Evolutionary conservation across 2,888 invertebrate genomes (phyloP), one percentile per base, ranked within the genome.

Genomic region (Hydropsyche betteni): DNA sequence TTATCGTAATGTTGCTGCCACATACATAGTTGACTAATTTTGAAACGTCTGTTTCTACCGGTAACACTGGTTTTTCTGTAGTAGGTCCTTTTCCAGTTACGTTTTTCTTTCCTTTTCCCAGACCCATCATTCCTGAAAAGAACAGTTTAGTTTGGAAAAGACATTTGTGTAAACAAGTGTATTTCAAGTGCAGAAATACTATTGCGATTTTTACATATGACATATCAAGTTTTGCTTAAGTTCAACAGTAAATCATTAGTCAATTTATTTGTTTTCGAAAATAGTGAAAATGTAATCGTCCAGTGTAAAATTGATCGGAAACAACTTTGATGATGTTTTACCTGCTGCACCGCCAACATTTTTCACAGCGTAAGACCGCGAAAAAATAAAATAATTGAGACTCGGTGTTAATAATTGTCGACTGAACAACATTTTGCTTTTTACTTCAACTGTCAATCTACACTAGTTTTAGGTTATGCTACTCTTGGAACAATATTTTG

Each of bases 11-110:
- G 83, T 98, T 97, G 75, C 93, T 92, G 2, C 98, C 98, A 81
- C 97, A 97, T 7, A 94, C 92, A 82, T 89, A 92, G 75, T 86
- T 91, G 0, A 93, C 89, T 38, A 98, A 86, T 83, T 91, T 93
- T 34, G 91, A 84, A 0, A 93, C 88, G 85, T 98, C 96, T 0
- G 90, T 94, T 86, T 97, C 97, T 1, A 97, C 96, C 0, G 94
- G 93, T 77, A 96, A 83, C 50, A 90, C 85, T 81, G 89, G 90
- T 83, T 94, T 94, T 82, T 94, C 92, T 81, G 91, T 86, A 8
- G 89, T 81, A 2, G 89, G 87, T 0, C 91, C 90, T 2, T 89
- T 80, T 84, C 91, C 91, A 81, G 88, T 88, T 81, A 91, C 92
- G 44, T 4, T 10, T 36, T 87, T 87, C 77, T 87, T 87, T 24